A percentile compares a stretch with the other conserved stretches of the same genome.
These are phyloP conservation scores for Sebastes kiyomatsui DNA, from an alignment of 2,797 vertebrate species.

Conservation along the genomic window DNA sequence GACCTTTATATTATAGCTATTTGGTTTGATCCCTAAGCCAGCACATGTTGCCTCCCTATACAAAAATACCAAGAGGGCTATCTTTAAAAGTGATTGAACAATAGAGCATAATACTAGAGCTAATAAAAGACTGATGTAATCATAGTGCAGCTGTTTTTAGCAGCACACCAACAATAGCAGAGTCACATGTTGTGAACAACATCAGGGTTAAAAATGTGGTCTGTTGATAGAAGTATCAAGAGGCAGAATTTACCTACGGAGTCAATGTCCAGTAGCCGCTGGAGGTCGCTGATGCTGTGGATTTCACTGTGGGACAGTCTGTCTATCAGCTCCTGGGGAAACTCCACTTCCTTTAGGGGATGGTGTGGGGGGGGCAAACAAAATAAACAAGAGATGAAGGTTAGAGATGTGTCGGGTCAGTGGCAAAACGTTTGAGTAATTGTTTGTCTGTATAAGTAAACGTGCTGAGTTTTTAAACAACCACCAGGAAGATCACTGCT, in stretches of 20 bases:
- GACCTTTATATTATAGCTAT: not conserved
- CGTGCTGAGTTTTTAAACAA: slow-evolving; percentile 9
- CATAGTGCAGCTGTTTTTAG: not conserved
- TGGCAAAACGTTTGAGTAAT: slow-evolving; percentile 23
- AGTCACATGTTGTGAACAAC: slow-evolving; percentile 24
- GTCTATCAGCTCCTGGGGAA: slow-evolving; percentile 96
- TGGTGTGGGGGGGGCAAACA: slow-evolving; percentile 3
- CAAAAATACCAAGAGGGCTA: not conserved
- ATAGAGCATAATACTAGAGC: not conserved
- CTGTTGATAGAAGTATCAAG: slow-evolving; percentile 61
- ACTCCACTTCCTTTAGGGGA: slow-evolving; percentile 89
- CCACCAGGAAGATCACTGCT: not conserved
- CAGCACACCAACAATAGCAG: not conserved
- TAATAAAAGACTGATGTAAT: slow-evolving; percentile 2
- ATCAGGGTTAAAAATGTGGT: slow-evolving; percentile 24
- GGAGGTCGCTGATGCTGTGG: slow-evolving; percentile 98
- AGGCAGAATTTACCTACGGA: slow-evolving; percentile 98
- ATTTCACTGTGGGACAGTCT: slow-evolving; percentile 95
- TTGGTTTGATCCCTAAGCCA: not conserved
- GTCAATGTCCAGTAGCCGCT: slow-evolving; percentile 98
- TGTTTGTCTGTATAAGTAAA: slow-evolving; percentile 36
- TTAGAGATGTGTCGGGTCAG: slow-evolving; percentile 51
- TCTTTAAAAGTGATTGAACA: not conserved
- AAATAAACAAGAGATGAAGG: slow-evolving; percentile 59
- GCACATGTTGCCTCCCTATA: not conserved